Evolutionary conservation across 2,797 vertebrate species (phyloP).

Genomic region (Diplodus sargus): DNA sequence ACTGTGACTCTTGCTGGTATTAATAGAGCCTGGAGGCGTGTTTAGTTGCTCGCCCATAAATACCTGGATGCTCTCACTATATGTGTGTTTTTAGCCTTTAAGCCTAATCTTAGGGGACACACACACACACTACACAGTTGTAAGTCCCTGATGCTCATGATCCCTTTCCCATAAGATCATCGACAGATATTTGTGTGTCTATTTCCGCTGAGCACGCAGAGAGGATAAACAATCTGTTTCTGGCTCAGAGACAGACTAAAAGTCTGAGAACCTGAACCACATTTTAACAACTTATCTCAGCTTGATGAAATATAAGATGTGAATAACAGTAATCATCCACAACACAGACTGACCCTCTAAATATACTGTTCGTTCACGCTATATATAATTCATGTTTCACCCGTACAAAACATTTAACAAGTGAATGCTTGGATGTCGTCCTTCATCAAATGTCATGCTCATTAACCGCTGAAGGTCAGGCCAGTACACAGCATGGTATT

Average conservation of each 20-base stretch:
- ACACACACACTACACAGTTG: conserved; percentile 30
- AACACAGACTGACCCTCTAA: conserved; percentile 10
- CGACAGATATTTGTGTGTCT: conserved; percentile 48
- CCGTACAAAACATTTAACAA: conserved; percentile 18
- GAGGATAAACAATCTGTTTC: conserved; percentile 39
- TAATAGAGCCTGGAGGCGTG: conserved; percentile 31
- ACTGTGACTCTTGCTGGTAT: conserved; percentile 36
- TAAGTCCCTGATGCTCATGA: conserved; percentile 47
- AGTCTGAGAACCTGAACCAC: conserved; percentile 23
- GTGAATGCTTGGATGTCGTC: conserved; percentile 21
- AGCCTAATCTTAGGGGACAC: conserved; percentile 47
- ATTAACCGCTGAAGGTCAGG: conserved; percentile 54
- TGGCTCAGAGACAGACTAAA: conserved; percentile 37
- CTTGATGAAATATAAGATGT: conserved; percentile 28
- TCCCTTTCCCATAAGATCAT: conserved; percentile 32
- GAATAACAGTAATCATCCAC: conserved; percentile 37
- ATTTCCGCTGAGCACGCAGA: conserved; percentile 20
- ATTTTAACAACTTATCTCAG: conserved; percentile 28
- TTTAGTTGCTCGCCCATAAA: conserved; percentile 39
- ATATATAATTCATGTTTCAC: conserved; percentile 22
- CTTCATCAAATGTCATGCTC: conserved; percentile 54
- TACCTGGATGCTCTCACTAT: conserved; percentile 37
- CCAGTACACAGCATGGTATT: conserved; percentile 37
- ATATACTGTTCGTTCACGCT: background rate
- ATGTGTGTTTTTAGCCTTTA: conserved; percentile 45